A percentile compares a stretch with the other conserved stretches of the same genome.
Conservation (phyloP, 2,113 vertebrate species). For the Otocyon megalotis region DNA sequence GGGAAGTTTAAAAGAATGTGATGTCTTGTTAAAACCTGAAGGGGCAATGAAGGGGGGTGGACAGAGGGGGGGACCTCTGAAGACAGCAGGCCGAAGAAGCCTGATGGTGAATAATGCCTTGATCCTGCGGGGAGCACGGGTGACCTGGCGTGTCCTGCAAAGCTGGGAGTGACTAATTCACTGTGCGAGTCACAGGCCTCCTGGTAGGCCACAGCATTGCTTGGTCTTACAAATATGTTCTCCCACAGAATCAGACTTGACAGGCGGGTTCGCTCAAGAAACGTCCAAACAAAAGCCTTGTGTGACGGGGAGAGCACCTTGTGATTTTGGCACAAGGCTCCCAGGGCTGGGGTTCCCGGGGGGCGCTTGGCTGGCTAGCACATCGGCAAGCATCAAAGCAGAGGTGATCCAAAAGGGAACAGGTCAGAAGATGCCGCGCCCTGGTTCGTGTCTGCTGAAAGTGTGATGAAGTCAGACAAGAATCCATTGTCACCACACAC, state of each 20-base stretch:
- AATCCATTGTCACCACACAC: conserved; percentile 75
- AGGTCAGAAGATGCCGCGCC: conserved; percentile 69
- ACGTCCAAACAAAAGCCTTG: conserved; percentile 86
- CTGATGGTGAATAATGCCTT: conserved; percentile 85
- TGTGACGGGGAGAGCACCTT: conserved; percentile 70
- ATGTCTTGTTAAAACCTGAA: conserved; percentile 91
- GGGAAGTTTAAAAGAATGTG: conserved; percentile 89
- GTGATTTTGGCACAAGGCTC: conserved; percentile 63
- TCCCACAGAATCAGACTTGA: conserved; percentile 83
- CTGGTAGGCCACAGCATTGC: conserved; percentile 83
- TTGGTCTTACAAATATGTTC: conserved; percentile 88
- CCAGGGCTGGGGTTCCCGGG: conserved; percentile 52
- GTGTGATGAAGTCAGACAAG: conserved; percentile 78
- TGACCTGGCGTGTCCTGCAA: conserved; percentile 84
- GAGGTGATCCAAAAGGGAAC: conserved; percentile 59
- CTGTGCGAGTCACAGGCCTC: conserved; percentile 84
- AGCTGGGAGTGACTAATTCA: conserved; percentile 87
- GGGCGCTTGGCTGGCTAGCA: conserved; percentile 70
- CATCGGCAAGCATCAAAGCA: conserved; percentile 70
- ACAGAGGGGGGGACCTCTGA: conserved; percentile 66
- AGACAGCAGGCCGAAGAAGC: conserved; percentile 80
- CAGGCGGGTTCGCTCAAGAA: conserved; percentile 83
- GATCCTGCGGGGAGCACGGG: conserved; percentile 75
- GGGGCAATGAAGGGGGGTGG: conserved; percentile 75
- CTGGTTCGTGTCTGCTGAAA: conserved; percentile 49